Percentiles rank a stretch among this genome's conserved stretches.
Evolutionary conservation across 2,113 vertebrate genomes (phyloP).

Genomic region (Mirounga angustirostris): DNA sequence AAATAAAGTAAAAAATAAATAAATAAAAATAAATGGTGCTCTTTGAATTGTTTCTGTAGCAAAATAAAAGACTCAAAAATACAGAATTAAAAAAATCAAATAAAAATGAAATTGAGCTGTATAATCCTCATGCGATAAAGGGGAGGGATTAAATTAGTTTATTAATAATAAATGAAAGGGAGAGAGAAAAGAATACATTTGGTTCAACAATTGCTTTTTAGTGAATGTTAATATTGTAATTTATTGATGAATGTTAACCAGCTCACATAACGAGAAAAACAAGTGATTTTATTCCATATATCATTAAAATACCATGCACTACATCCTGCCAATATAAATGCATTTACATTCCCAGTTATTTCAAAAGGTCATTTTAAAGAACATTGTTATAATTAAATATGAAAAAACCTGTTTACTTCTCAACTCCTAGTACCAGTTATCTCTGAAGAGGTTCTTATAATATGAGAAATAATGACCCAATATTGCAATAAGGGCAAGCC

Average conservation of each 20-base stretch:
- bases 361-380: slow-evolving; percentile 43
- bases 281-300: not conserved
- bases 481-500: slow-evolving; percentile 51
- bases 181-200: not conserved
- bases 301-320: not conserved
- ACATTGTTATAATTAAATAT: slow-evolving; percentile 28
- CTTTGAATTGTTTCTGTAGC: not conserved
- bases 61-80: not conserved
- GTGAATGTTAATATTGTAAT: not conserved
- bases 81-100: slow-evolving; percentile 2
- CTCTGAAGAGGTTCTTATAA: slow-evolving; percentile 52
- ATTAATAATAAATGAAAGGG: slow-evolving; percentile 31
- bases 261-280: slow-evolving; percentile 25
- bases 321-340: not conserved
- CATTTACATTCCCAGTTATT: slow-evolving; percentile 40
- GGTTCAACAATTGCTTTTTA: not conserved
- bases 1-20: not conserved
- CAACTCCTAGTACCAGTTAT: slow-evolving; percentile 43
- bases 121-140: not conserved
- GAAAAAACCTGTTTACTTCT: not conserved
- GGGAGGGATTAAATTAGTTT: not conserved
- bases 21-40: not conserved
- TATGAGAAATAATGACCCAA: slow-evolving; percentile 68
- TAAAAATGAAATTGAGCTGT: not conserved
- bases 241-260: slow-evolving; percentile 16